These are phyloP conservation scores for Diarsia rubi DNA, from an alignment of 2,888 invertebrate species.

Conservation along the genomic window DNA sequence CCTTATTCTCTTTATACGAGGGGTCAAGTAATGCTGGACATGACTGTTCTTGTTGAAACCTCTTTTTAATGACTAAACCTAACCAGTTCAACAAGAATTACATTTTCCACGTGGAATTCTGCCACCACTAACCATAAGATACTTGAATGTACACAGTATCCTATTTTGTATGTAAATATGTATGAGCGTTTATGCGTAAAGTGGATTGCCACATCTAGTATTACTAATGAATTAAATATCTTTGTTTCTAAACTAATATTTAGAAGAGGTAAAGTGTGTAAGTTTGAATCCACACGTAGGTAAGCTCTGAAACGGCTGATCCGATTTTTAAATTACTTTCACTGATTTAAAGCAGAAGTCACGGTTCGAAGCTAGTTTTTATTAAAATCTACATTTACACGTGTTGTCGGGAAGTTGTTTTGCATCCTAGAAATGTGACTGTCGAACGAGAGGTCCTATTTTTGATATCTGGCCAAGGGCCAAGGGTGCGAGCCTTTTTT, in stretches of 20 bases:
- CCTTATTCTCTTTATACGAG: no score
- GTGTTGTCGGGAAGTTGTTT: background rate
- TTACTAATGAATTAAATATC: background rate
- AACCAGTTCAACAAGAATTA: slow-evolving; percentile 24
- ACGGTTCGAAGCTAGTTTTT: no score
- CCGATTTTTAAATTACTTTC: background rate
- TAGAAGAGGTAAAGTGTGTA: no score
- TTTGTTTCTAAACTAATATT: background rate
- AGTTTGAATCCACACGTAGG: no score
- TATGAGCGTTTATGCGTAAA: background rate
- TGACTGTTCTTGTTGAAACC: background rate
- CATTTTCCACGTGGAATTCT: slow-evolving; percentile 18
- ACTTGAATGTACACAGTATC: background rate
- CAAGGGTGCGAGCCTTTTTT: no score
- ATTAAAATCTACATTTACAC: no score
- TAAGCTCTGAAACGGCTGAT: background rate
- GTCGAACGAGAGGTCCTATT: background rate
- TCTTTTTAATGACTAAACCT: slow-evolving; percentile 15
- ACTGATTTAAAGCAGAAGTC: no score
- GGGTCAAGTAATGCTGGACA: no score
- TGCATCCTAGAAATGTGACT: background rate
- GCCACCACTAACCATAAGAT: background rate
- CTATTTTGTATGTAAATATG: slow-evolving; percentile 33
- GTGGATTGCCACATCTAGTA: background rate
- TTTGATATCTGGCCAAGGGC: no score